Conservation (phyloP, 2,113 vertebrate genomes). For the Heterotis niloticus region DNA sequence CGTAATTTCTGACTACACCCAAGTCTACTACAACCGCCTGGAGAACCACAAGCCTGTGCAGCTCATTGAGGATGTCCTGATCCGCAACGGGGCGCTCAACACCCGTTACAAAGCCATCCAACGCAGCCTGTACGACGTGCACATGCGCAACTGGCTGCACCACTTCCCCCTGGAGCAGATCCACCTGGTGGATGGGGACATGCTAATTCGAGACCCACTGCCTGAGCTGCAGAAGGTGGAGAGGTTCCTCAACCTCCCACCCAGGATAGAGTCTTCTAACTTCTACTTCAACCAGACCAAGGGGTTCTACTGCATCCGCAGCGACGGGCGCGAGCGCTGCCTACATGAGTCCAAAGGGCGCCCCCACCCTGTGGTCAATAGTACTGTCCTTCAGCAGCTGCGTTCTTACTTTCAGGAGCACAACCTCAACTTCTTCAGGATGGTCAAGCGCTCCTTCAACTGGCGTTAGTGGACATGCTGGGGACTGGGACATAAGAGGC, state of each 20-base stretch:
- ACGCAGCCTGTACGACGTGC: constrained; percentile 83
- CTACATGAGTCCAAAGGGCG: constrained; percentile 90
- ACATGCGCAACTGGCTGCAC: constrained; percentile 86
- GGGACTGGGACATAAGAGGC: neutral
- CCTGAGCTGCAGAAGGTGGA: constrained; percentile 87
- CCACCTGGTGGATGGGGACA: constrained; percentile 86
- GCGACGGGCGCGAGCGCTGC: constrained; percentile 82
- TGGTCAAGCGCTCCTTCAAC: constrained; percentile 84
- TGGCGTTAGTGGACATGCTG: constrained; percentile 68
- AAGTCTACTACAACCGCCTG: constrained; percentile 88
- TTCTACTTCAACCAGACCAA: constrained; percentile 96
- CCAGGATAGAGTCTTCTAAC: constrained; percentile 81
- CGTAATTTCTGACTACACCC: constrained; percentile 90
- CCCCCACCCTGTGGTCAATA: constrained; percentile 81
- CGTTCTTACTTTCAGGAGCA: constrained; percentile 83
- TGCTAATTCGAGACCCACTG: constrained; percentile 81
- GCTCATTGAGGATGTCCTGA: constrained; percentile 84
- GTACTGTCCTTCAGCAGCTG: constrained; percentile 79
- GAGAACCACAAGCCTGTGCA: constrained; percentile 90
- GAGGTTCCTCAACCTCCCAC: constrained; percentile 78
- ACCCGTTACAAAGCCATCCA: constrained; percentile 89
- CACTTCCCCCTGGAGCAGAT: constrained; percentile 84
- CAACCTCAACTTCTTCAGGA: constrained; percentile 83
- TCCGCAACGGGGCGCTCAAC: constrained; percentile 82
- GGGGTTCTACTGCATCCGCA: constrained; percentile 90